Evolutionary conservation across 1,140 invertebrate species (phyloP), one percentile per base, ranked within the genome.

Genomic region (Chymomyza costata): DNA sequence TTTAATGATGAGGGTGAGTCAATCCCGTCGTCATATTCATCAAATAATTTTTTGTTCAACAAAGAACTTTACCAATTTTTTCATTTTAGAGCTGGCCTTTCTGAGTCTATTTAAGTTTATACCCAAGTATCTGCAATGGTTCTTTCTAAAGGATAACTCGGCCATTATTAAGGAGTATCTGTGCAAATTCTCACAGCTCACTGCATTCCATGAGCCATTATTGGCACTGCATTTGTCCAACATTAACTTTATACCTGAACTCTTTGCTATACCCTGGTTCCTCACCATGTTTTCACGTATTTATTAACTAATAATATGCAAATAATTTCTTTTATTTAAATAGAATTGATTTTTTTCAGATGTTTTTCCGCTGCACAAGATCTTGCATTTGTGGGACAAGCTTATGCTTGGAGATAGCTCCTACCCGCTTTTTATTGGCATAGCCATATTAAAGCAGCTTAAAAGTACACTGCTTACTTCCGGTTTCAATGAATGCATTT

Each of bases 191-290:
- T 96, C 94, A 51, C 97, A 99, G 85, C 89, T 99, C 52, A 93
- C 97, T 38, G 92, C 96, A 50, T 99, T 97, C 85, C 95, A 99
- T 83, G 97, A 99, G 87, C 95, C 97, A 6, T 89, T 93, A 44
- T 87, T 99, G 34, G 94, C 94, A 0, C 96, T 94, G 86, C 97
- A 99, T 88, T 87, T 99, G 25, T 90, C 94, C 66, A 92, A 92
- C 3, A 98, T 99, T 65, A 94, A 93, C 69, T 99, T 99, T 86
- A 95, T 97, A 65, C 97, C 98, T 0, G 97, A 99, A 88, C 87
- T 99, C 1, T 99, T 99, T 88, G 96, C 98, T n/a, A 99, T 99
- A 85, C 97, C 98, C 0, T 99, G 98, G 98, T 99, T 99, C 86
- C 87, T 99, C 3, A 99, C 98, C 6, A 98, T 99, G 95, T 99